Evolutionary conservation across 2,888 invertebrate species (phyloP).

Genomic region (Drosophila emarginata): DNA sequence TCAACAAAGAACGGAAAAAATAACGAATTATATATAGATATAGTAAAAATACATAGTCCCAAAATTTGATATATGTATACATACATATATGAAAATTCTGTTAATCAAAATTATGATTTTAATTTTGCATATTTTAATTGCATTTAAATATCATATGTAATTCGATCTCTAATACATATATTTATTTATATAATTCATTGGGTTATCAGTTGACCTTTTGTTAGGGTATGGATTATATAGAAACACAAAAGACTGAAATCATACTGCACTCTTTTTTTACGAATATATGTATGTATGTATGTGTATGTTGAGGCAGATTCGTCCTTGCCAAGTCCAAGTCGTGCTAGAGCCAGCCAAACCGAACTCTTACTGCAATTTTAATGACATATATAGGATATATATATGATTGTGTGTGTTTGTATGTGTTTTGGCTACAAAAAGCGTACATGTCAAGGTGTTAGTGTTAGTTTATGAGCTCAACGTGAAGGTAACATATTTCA

Average conservation of each 20-base stretch:
- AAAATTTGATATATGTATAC: too few species aligned
- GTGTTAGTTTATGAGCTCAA: slow-evolving; percentile 79
- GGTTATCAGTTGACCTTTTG: neutral
- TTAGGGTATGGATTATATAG: slow-evolving; percentile 17
- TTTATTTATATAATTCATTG: neutral
- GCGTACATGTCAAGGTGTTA: slow-evolving; percentile 77
- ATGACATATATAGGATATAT: slow-evolving; percentile 61
- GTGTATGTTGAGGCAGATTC: slow-evolving; percentile 41
- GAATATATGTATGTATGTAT: neutral
- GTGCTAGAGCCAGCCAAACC: slow-evolving; percentile 56
- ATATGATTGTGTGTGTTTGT: slow-evolving; percentile 25
- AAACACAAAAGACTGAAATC: slow-evolving; percentile 25
- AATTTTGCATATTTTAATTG: too few species aligned
- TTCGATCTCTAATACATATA: too few species aligned
- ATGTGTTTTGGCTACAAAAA: slow-evolving; percentile 61
- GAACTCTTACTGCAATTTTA: slow-evolving; percentile 76
- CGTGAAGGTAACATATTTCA: slow-evolving; percentile 78
- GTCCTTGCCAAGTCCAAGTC: slow-evolving; percentile 58
- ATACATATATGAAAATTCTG: too few species aligned
- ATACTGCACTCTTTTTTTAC: slow-evolving; percentile 34
- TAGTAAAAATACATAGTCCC: too few species aligned
- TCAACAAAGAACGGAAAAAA: too few species aligned
- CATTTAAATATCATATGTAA: too few species aligned
- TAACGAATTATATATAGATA: too few species aligned
- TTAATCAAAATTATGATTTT: too few species aligned